Conservation (phyloP, 1,140 invertebrate species). For the Aphidius ervi region DNA sequence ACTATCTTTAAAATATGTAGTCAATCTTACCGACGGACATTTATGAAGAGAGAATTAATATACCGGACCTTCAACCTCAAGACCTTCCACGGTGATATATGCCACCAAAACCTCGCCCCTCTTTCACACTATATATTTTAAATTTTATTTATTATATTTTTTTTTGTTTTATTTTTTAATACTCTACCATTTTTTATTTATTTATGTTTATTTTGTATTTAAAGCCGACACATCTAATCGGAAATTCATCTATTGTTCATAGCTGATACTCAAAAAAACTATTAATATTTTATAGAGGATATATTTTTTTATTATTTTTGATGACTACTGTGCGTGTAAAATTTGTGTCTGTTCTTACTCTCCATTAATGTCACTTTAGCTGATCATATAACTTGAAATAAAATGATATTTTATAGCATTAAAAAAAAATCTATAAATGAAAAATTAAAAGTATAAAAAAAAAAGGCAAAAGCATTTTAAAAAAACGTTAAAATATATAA, state of each 20-base stretch:
- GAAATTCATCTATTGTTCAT: no score
- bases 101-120: constrained; percentile 36
- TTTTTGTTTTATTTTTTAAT: no score
- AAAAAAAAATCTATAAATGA: background rate
- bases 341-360: background rate
- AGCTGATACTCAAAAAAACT: no score
- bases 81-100: constrained; percentile 49
- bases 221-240: no score
- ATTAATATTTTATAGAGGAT: no score
- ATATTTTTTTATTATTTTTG: background rate
- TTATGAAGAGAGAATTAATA: constrained; percentile 55
- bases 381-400: constrained; percentile 11
- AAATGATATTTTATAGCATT: constrained; percentile 17
- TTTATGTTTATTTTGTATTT: no score
- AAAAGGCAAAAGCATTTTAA: background rate
- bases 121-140: constrained; percentile 2
- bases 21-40: constrained; percentile 51
- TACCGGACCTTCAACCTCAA: constrained; percentile 47
- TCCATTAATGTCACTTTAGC: constrained; percentile 5
- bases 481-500: constrained; percentile 1
- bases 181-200: no score
- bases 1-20: constrained; percentile 49
- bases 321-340: background rate
- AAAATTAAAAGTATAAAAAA: no score
- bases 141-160: background rate